Conservation (phyloP, 2,888 invertebrate genomes). For the Drosophila atripex region DNA sequence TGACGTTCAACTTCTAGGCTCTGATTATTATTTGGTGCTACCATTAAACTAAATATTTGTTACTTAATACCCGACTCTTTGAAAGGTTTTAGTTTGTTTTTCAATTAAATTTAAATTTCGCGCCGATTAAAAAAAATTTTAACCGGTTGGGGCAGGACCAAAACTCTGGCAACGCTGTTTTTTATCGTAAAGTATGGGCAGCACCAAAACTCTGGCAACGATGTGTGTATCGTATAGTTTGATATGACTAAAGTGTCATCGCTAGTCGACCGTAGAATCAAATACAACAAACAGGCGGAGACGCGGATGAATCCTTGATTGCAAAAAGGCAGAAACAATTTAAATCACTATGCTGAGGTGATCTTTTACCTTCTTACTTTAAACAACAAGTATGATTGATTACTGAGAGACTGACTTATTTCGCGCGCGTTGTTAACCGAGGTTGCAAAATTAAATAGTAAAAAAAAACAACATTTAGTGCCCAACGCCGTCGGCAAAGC, state of each 20-base stretch:
- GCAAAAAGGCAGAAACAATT: neutral
- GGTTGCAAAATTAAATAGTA: neutral
- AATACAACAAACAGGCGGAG: neutral
- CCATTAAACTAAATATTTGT: constrained; percentile 22
- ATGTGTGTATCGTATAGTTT: too few species aligned
- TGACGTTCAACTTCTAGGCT: constrained; percentile 85
- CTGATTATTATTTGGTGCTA: constrained; percentile 12
- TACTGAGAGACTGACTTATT: neutral
- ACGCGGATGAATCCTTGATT: constrained; percentile 1
- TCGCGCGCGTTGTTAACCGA: neutral
- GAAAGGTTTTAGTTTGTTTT: too few species aligned
- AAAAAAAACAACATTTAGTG: constrained; percentile 5
- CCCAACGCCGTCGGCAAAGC: constrained; percentile 7
- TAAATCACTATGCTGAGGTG: neutral
- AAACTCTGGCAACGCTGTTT: too few species aligned
- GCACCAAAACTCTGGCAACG: too few species aligned
- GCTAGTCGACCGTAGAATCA: neutral
- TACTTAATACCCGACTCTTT: neutral
- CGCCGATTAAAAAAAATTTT: neutral
- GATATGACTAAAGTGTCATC: too few species aligned
- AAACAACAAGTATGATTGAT: neutral
- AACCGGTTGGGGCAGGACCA: too few species aligned
- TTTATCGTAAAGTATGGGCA: too few species aligned
- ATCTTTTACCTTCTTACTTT: neutral
- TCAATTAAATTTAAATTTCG: neutral